These are phyloP conservation scores for Eulemur rubriventer DNA, from an alignment of 2,797 vertebrate genomes.

Conservation along the genomic window DNA sequence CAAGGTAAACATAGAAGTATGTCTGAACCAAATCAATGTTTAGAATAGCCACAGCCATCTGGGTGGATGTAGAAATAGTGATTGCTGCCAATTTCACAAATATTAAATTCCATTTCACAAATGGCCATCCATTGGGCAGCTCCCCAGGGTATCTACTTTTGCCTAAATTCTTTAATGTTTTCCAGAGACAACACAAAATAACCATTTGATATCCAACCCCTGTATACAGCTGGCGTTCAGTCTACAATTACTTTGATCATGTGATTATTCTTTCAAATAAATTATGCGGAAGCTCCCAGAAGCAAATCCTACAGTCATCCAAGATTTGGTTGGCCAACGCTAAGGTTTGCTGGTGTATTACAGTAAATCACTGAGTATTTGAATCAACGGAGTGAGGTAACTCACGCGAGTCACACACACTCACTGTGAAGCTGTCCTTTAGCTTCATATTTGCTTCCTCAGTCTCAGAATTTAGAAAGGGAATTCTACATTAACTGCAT, in stretches of 20 bases:
- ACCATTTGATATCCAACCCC: conserved; percentile 72
- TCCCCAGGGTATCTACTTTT: conserved; percentile 75
- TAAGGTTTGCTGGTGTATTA: conserved; percentile 44
- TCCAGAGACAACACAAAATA: conserved; percentile 75
- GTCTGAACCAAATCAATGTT: background rate
- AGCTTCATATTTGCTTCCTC: background rate
- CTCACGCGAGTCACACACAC: background rate
- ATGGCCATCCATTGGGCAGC: conserved; percentile 56
- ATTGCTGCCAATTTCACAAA: conserved; percentile 62
- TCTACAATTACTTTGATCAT: conserved; percentile 77
- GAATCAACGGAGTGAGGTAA: conserved; percentile 43
- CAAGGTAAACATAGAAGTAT: conserved; percentile 18
- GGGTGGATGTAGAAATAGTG: conserved; percentile 63
- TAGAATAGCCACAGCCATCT: background rate
- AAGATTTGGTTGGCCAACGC: conserved; percentile 53
- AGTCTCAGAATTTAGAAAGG: background rate
- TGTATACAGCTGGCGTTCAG: conserved; percentile 75
- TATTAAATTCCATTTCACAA: conserved; percentile 67
- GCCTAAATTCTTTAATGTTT: conserved; percentile 79
- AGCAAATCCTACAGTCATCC: conserved; percentile 65
- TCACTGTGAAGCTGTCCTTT: background rate
- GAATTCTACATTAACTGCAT: background rate
- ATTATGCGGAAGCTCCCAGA: conserved; percentile 80
- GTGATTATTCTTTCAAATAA: conserved; percentile 80
- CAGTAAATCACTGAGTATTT: conserved; percentile 41